Evolutionary conservation across 2,797 vertebrate species (phyloP).

Genomic region (Harpagifer antarcticus): DNA sequence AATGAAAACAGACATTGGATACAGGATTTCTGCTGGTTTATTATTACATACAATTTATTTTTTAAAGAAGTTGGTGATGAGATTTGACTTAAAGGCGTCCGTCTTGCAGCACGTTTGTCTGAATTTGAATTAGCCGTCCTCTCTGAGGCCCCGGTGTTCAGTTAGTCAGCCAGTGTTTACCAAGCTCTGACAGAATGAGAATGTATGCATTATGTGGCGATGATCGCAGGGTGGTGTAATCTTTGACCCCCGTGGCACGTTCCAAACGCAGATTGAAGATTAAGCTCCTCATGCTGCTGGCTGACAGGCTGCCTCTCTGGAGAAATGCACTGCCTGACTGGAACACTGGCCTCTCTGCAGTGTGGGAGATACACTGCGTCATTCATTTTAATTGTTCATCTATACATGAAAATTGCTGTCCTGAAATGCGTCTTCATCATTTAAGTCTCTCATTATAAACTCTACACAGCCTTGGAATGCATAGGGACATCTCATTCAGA

Average conservation of each 20-base stretch:
- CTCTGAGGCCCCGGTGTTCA: conserved; percentile 22
- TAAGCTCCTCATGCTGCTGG: conserved; percentile 67
- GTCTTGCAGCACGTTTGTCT: background rate
- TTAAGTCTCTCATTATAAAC: conserved; percentile 34
- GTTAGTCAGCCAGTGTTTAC: conserved; percentile 60
- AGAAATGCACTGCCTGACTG: conserved; percentile 51
- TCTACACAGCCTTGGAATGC: conserved; percentile 12
- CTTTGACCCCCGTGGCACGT: conserved; percentile 76
- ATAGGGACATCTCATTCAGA: conserved; percentile 6
- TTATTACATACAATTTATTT: background rate
- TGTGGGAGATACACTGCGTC: conserved; percentile 46
- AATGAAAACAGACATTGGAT: conserved; percentile 28
- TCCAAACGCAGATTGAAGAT: conserved; percentile 79
- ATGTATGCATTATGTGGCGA: conserved; percentile 75
- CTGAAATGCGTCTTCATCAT: conserved; percentile 23
- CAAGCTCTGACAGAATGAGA: conserved; percentile 70
- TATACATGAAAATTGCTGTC: conserved; percentile 24
- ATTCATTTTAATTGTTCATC: conserved; percentile 43
- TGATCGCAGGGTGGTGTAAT: conserved; percentile 72
- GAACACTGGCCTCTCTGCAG: conserved; percentile 27
- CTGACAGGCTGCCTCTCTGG: conserved; percentile 61
- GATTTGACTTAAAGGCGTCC: background rate
- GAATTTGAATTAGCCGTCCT: conserved; percentile 16
- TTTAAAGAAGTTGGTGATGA: background rate
- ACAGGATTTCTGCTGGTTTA: background rate